Evolutionary conservation across 2,888 invertebrate genomes (phyloP).

Genomic region (Rhyacophila evoluta): DNA sequence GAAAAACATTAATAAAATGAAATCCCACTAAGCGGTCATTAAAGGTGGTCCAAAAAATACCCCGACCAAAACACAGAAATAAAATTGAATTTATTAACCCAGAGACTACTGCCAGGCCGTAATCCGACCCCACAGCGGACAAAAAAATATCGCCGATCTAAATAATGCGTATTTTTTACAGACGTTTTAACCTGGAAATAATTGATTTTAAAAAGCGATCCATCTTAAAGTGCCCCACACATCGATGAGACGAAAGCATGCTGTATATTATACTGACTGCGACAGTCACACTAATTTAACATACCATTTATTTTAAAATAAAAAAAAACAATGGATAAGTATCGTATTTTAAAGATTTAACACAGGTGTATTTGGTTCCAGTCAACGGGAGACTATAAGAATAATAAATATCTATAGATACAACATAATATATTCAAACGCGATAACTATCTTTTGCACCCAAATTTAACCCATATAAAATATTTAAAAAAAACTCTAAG

Average conservation of each 20-base stretch:
- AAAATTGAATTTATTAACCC: slow-evolving; percentile 10
- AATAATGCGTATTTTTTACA: slow-evolving; percentile 44
- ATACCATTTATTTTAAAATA: background rate
- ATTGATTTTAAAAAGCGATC: slow-evolving; percentile 53
- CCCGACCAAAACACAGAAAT: background rate
- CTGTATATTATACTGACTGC: background rate
- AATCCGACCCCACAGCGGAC: slow-evolving; percentile 22
- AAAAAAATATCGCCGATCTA: slow-evolving; percentile 32
- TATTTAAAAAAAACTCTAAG: no score
- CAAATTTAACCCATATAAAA: no score
- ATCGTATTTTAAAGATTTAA: background rate
- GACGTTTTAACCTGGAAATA: slow-evolving; percentile 49
- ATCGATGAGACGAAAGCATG: slow-evolving; percentile 15
- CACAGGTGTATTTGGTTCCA: no score
- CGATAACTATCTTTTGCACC: no score
- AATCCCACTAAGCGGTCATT: background rate
- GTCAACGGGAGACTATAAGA: no score
- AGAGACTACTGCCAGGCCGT: background rate
- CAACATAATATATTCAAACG: no score
- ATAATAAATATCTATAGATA: no score
- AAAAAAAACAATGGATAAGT: background rate
- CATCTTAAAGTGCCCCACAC: slow-evolving; percentile 44
- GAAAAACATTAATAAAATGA: slow-evolving; percentile 12
- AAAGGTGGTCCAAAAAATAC: slow-evolving; percentile 5
- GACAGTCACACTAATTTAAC: background rate